Evolutionary conservation across 2,888 invertebrate species (phyloP).

Genomic region (Clusia tigrina): DNA sequence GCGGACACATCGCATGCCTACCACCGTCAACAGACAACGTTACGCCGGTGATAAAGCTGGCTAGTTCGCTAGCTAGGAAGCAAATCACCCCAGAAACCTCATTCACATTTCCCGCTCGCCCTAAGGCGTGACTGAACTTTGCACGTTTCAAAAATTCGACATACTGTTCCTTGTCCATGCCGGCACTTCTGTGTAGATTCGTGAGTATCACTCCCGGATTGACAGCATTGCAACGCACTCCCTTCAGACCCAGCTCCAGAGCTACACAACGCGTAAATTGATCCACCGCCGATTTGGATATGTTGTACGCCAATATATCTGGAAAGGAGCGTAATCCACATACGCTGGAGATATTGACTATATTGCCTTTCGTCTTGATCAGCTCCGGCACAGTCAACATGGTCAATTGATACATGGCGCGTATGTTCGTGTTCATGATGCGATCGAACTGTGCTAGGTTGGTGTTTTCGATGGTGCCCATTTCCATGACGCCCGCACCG

Average conservation of each 20-base stretch:
- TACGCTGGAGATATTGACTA: slow-evolving; percentile 94
- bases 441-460: slow-evolving; percentile 84
- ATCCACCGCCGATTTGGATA: slow-evolving; percentile 93
- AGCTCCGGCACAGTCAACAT: slow-evolving; percentile 86
- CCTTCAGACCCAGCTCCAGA: slow-evolving; percentile 79
- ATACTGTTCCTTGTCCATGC: slow-evolving; percentile 81
- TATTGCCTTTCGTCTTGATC: slow-evolving; percentile 78
- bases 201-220: slow-evolving; percentile 93
- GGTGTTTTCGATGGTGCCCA: slow-evolving; percentile 83
- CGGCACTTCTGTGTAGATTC: slow-evolving; percentile 80
- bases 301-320: slow-evolving; percentile 86
- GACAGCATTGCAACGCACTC: slow-evolving; percentile 87
- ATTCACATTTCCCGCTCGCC: slow-evolving; percentile 80
- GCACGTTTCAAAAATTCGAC: slow-evolving; percentile 80
- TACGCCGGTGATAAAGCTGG: slow-evolving; percentile 77
- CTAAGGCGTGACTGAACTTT: slow-evolving; percentile 87
- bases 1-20: slow-evolving; percentile 72
- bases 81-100: slow-evolving; percentile 90
- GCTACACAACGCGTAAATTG: slow-evolving; percentile 92
- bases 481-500: slow-evolving; percentile 85
- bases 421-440: slow-evolving; percentile 86
- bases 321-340: slow-evolving; percentile 88
- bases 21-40: slow-evolving; percentile 76
- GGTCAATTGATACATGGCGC: slow-evolving; percentile 79
- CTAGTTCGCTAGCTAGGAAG: slow-evolving; percentile 83